Evolutionary conservation across 2,888 invertebrate species (phyloP), one percentile per base, ranked within the genome.

Genomic region (Smittia sp.): DNA sequence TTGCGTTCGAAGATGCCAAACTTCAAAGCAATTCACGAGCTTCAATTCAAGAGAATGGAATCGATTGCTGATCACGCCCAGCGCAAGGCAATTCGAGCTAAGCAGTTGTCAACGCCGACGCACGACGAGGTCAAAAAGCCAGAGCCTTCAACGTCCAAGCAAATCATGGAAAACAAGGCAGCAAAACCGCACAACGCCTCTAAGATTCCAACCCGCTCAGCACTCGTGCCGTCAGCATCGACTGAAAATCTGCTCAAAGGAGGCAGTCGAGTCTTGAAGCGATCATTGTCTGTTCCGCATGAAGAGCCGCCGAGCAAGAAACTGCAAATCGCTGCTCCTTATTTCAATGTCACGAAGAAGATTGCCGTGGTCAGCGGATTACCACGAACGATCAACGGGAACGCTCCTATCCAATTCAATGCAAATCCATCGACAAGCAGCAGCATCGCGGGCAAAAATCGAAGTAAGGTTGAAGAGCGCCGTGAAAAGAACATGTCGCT

Each of bases 1-100:
- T 62, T 78, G 0, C 83, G 85, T 63, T 86, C 83, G 3, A 88
- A 86, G 81, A 80, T 89, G 78, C 91, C 91, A 0, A 88, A 91
- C 81, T 91, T 91, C 79, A 85, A 87, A 0, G 85, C 86, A 2
- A 84, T 91, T 70, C 91, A 91, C 78, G 84, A 88, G 79, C 86
- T 84, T 77, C 84, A 85, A 72, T 90, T 88, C 77, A 84, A 84
- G 27, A 85, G 85, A 81, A 88, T 90, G 88, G 90, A 90, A 81
- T 89, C 88, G 13, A 79, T 91, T 15, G 80, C 84, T 54, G 88
- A 90, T 77, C 85, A 88, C 78, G 84, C 87, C 1, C 78, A 80
- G 20, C 79, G 84, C 0, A 84, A 83, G 76, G 80, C 80, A 3
- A 78, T 80, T 70, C 80, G 85, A 2, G 52, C 54, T 15, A 69